Conservation (phyloP, 2,113 vertebrate genomes). For the Phoenicopterus ruber region DNA sequence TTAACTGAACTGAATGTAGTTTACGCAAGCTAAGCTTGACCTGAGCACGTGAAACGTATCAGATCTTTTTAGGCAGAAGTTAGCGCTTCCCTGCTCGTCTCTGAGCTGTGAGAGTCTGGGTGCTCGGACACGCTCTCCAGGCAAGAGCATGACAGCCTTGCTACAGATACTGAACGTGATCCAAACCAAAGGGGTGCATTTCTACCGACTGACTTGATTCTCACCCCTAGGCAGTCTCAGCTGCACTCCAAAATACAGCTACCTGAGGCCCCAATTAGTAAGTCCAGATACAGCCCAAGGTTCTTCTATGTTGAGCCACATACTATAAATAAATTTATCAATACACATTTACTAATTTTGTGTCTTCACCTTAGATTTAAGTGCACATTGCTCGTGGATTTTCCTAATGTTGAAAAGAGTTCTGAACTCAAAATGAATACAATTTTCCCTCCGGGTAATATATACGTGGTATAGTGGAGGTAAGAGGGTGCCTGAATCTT, state of each 20-base stretch:
- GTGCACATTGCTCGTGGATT: fast-evolving
- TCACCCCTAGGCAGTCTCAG: background rate
- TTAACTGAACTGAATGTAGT: background rate
- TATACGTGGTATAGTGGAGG: background rate
- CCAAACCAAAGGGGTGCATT: background rate
- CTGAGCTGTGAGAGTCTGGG: no score
- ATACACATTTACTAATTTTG: background rate
- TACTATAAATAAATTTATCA: background rate
- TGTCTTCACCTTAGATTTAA: fast-evolving
- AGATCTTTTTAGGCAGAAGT: background rate
- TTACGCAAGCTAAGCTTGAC: background rate
- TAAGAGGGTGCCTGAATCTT: background rate
- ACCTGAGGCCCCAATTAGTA: background rate
- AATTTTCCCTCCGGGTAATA: background rate
- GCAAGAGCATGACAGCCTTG: background rate
- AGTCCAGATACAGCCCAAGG: background rate
- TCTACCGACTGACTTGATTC: background rate
- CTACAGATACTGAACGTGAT: background rate
- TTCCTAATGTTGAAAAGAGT: background rate
- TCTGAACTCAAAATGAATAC: fast-evolving
- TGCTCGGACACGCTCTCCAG: background rate
- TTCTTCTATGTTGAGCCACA: background rate
- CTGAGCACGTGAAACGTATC: background rate
- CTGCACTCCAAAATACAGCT: background rate
- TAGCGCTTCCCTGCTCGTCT: no score